Evolutionary conservation across 35 echinoderm and acorn worm genomes (phyloP).

Genomic region (Lytechinus variegatus): DNA sequence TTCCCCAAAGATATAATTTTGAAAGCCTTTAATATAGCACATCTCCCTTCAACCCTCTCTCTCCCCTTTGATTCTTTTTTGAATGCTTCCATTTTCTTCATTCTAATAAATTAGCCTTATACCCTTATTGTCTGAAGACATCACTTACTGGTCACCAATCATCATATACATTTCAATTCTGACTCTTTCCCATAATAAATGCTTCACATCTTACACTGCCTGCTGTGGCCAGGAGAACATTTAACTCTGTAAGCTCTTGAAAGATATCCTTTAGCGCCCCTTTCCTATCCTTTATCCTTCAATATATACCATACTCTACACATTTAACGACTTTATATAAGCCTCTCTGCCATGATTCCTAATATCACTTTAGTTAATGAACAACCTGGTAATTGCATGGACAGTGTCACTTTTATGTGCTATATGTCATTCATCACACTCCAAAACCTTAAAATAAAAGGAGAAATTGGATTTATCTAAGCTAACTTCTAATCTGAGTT

Average conservation of each 20-base stretch:
- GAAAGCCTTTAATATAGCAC: background rate
- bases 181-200: background rate
- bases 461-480: too few relatives aligned
- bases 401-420: background rate
- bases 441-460: background rate
- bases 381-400: background rate
- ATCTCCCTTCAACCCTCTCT: too few relatives aligned
- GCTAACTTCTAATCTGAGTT: too few relatives aligned
- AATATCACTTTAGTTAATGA: background rate
- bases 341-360: background rate
- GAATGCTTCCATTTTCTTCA: too few relatives aligned
- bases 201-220: background rate
- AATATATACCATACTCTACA: slow-evolving; percentile 14
- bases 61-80: too few relatives aligned
- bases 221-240: background rate
- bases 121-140: background rate
- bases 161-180: background rate
- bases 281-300: background rate
- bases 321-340: background rate
- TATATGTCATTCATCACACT: background rate
- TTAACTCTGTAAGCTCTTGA: background rate
- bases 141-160: background rate
- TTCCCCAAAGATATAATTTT: background rate
- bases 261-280: background rate
- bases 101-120: background rate